Base-by-base conservation (phyloP, 2,888 invertebrate species). In the Spilosoma lubricipeda region DNA sequence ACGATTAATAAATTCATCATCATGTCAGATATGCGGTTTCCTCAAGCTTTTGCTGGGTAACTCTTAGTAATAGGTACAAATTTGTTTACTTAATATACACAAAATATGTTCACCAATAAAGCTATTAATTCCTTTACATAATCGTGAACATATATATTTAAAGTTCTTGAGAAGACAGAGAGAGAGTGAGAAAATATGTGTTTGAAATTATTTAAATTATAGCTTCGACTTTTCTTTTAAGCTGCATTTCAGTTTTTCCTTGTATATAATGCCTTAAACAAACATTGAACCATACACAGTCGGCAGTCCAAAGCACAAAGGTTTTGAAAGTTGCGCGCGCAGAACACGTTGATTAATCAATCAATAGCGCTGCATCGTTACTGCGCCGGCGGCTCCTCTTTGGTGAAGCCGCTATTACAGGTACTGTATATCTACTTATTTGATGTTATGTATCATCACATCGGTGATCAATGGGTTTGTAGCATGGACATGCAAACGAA, bases 241-340 rank as follows among this genome's bases (percentile, higher is more conserved):
- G 1, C 5, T 3, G 13, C 11, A 7, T 30, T 0, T 63, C 27
- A 13, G 3, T 11, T 30, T 30, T 77, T 9, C 9, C 23, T 56
- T 23, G 9, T 87, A 45, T 90, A 76, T 84, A 82, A 78, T 79
- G 77, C 72, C 30, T 80, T 75, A 83, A 83, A 83, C 82, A 83
- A 91, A 90, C 89, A 90, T 88, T 90, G 88, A 87, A 82, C 83
- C 79, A 79, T 56, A n/a, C 79, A 73, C 77, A 79, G 85, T 82
- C 84, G 88, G 88, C 76, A 77, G 79, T 78, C n/a, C n/a, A n/a
- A n/a, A n/a, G 64, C 66, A 86, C 86, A 86, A 83, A 82, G 82
- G 72, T 78, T 79, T 77, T 85, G 77, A 84, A 77, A 59, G 30
- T 27, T 27, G 85, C 84, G 83, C 82, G 85, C 87, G 87, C 86